Base-by-base conservation (phyloP, 2,113 vertebrate genomes). In the Ursus arctos region DNA sequence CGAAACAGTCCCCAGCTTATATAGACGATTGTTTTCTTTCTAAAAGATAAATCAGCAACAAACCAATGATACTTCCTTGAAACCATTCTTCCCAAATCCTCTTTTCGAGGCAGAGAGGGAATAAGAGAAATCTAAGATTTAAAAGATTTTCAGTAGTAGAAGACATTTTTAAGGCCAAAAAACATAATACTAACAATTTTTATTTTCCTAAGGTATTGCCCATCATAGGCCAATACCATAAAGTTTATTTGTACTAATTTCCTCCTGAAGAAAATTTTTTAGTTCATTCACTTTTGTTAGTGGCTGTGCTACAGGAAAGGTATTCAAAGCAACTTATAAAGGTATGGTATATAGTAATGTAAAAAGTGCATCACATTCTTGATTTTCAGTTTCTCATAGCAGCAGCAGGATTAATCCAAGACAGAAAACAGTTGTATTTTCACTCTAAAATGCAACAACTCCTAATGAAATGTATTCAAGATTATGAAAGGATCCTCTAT, bases 361-460 rank as follows among this genome's bases (percentile, higher is more conserved):
- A 85, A 98, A 97, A 99, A 99, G 99, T 99, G 99, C 99, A 99
- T 99, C 98, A 99, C 98, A 99, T 98, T 99, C 99, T 99, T 97
- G 98, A 98, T 98, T 99, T 98, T 99, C 98, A 98, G 97, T 98
- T 98, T 99, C 97, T 98, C 96, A 98, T 98, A 99, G 98, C 98
- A 99, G 99, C 99, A 99, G 99, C 98, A 99, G 98, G 98, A 99
- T 98, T 98, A 98, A 98, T 98, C 98, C 98, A 96, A 98, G 98
- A 99, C 98, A 98, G 98, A 98, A 98, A 98, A 98, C 96, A 98
- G 96, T 79, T 98, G 98, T 97, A 97, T 98, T 95, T 98, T 98
- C 89, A 90, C 97, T 97, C 97, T 97, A 97, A 98, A 99, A 99
- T 85, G 97, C 98, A 99, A 98, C 97, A 98, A 98, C 93, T 98